phyloP scores from a whole-genome alignment of 92 coral and sea anemone genomes.

The Parazoanthus atlanticus region DNA sequence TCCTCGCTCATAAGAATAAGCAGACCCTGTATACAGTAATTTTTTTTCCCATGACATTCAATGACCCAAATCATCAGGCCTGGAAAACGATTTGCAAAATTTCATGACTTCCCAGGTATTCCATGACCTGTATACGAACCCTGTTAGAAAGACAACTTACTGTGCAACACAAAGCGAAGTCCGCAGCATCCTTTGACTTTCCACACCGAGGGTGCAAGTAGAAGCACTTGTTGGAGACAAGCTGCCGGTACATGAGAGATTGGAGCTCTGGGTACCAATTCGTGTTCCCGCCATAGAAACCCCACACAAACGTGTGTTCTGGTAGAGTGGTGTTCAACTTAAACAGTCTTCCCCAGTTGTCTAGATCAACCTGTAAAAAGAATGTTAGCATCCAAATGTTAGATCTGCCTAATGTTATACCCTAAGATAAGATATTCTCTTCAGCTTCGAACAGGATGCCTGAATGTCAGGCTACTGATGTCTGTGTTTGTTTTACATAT shows the following conservation, averaged over 20 bases:
- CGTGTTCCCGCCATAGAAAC: slow-evolving; percentile 58
- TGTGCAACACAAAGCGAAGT: slow-evolving; percentile 72
- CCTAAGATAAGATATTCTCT: no score
- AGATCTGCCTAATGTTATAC: no score
- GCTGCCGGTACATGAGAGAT: slow-evolving; percentile 33
- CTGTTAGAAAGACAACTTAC: slow-evolving; percentile 25
- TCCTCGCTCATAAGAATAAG: no score
- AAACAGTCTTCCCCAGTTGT: slow-evolving; percentile 70
- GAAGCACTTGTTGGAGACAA: slow-evolving; percentile 52
- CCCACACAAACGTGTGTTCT: slow-evolving; percentile 70
- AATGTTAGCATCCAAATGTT: no score
- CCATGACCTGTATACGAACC: neutral
- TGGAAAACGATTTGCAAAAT: no score
- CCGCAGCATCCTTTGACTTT: slow-evolving; percentile 70
- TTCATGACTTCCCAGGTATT: neutral
- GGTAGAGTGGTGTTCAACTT: slow-evolving; percentile 52
- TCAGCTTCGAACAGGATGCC: no score
- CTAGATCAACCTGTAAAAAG: slow-evolving; percentile 60
- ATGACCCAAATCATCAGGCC: no score
- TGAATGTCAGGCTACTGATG: no score
- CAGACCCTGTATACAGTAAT: no score
- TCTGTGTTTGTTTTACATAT: no score
- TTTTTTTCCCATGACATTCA: neutral
- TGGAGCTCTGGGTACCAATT: slow-evolving; percentile 1
- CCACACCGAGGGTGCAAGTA: slow-evolving; percentile 75